Conservation (phyloP, 2,888 invertebrate genomes). For the Didymodactylos carnosus region DNA sequence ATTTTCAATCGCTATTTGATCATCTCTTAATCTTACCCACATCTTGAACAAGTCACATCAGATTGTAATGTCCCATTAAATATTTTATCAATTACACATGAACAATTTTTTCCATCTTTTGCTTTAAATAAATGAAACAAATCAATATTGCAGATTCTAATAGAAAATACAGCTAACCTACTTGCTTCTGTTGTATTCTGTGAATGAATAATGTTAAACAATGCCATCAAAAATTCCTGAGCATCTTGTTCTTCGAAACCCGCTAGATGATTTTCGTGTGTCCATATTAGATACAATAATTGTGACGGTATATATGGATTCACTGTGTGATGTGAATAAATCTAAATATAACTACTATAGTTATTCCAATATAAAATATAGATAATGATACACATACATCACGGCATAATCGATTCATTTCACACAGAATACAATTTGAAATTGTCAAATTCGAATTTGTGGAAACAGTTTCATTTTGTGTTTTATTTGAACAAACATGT, state of each 20-base stretch:
- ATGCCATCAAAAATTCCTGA: conserved; percentile 78
- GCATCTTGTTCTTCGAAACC: conserved; percentile 95
- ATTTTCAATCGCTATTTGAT: too few relatives aligned
- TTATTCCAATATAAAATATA: not conserved
- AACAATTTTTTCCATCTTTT: conserved; percentile 41
- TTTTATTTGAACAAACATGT: too few relatives aligned
- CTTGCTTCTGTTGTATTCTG: not conserved
- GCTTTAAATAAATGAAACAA: too few relatives aligned
- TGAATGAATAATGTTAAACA: conserved; percentile 63
- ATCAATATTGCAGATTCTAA: too few relatives aligned
- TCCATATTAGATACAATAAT: conserved; percentile 78
- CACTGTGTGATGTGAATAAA: conserved; percentile 69
- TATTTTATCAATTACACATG: conserved; percentile 88
- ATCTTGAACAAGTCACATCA: conserved; percentile 81
- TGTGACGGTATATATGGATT: conserved; percentile 64
- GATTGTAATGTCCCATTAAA: conserved; percentile 87
- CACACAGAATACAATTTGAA: conserved; percentile 64
- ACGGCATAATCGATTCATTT: conserved; percentile 82
- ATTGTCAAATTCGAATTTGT: not conserved
- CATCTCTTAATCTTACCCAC: conserved; percentile 58
- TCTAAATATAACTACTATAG: conserved; percentile 42
- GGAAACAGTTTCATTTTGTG: conserved; percentile 44
- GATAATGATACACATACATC: conserved; percentile 42
- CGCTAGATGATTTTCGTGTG: conserved; percentile 76
- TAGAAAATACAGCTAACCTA: too few relatives aligned